Evolutionary conservation across 1,140 invertebrate species (phyloP).

Genomic region (Saccostrea glomerata): DNA sequence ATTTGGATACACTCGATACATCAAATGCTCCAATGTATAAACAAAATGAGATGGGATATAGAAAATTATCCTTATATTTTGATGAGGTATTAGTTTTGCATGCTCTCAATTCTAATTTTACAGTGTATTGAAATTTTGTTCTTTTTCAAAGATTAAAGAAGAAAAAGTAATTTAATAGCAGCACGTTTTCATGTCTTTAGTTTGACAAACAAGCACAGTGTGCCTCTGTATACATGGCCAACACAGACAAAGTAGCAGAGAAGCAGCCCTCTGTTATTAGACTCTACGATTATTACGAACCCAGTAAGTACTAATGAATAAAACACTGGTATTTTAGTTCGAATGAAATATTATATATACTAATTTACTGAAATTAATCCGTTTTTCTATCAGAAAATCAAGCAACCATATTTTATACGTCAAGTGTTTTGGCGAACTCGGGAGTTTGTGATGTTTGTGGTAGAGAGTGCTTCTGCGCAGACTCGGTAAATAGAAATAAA

Average conservation of each 20-base stretch:
- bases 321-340: too few species aligned
- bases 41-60: constrained; percentile 38
- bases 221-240: constrained; percentile 50
- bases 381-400: constrained; percentile 48
- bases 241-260: constrained; percentile 49
- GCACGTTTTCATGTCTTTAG: constrained; percentile 42
- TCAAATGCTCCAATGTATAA: constrained; percentile 48
- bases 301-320: constrained; percentile 47
- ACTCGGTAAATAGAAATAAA: neutral
- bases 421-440: constrained; percentile 39
- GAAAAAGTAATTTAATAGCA: too few species aligned
- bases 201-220: constrained; percentile 49
- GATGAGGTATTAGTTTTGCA: constrained; percentile 45
- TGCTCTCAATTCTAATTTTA: neutral
- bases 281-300: constrained; percentile 60
- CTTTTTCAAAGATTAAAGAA: too few species aligned
- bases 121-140: neutral
- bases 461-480: constrained; percentile 50
- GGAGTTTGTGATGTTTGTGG: constrained; percentile 55
- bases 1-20: constrained; percentile 56
- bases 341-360: too few species aligned
- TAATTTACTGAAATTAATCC: neutral
- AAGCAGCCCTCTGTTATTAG: constrained; percentile 51
- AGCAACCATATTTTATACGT: constrained; percentile 50
- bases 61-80: constrained; percentile 55